Conservation (phyloP, 2,888 invertebrate species). For the Nineta flava region DNA sequence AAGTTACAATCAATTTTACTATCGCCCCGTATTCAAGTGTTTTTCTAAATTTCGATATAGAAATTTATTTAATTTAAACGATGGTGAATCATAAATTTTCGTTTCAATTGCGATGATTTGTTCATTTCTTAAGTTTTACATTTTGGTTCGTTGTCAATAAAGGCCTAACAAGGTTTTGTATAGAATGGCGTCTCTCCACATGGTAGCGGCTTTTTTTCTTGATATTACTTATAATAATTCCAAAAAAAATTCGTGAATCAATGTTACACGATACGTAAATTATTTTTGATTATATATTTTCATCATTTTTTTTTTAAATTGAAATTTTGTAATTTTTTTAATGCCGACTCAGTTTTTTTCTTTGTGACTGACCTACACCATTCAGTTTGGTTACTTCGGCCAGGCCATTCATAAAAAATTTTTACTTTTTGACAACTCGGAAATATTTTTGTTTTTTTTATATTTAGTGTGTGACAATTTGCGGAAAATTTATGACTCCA, state of each 20-base stretch:
- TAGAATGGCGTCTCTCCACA: conserved; percentile 63
- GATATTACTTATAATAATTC: conserved; percentile 5
- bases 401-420: too few relatives aligned
- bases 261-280: too few relatives aligned
- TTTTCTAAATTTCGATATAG: too few relatives aligned
- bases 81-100: conserved; percentile 25
- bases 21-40: too few relatives aligned
- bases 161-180: conserved; percentile 41
- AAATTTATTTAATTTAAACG: too few relatives aligned
- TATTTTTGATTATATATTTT: not conserved
- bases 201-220: conserved; percentile 29
- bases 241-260: too few relatives aligned
- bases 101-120: conserved; percentile 20
- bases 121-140: conserved; percentile 14
- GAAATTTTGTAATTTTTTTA: not conserved
- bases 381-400: too few relatives aligned
- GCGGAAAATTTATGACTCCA: too few relatives aligned
- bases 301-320: not conserved
- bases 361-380: conserved; percentile 3
- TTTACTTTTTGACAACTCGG: too few relatives aligned
- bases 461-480: too few relatives aligned
- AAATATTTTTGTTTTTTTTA: too few relatives aligned
- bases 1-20: not conserved
- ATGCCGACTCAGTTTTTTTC: not conserved
- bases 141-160: conserved; percentile 34